phyloP scores from a whole-genome alignment of 2,113 vertebrate species.

The Callithrix jacchus region DNA sequence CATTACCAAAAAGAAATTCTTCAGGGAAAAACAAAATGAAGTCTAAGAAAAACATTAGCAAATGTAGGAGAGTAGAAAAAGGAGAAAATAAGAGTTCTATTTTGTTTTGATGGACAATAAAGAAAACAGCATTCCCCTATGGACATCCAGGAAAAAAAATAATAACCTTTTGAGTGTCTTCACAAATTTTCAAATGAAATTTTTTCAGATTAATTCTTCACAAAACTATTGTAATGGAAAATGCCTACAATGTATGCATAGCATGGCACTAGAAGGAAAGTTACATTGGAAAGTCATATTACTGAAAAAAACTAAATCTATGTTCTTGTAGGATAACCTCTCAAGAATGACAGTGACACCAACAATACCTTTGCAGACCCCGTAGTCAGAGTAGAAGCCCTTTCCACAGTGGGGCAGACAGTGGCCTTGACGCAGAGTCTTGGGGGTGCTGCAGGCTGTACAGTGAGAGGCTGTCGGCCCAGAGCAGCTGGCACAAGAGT shows the following conservation, averaged over 20 bases:
- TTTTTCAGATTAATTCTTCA: background rate
- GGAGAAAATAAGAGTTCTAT: background rate
- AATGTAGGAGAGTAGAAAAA: background rate
- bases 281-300: background rate
- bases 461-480: conserved; percentile 90
- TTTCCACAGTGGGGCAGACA: conserved; percentile 91
- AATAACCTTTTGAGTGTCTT: background rate
- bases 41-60: conserved; percentile 30
- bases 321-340: background rate
- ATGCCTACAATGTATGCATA: background rate
- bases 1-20: conserved; percentile 61
- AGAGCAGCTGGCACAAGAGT: conserved; percentile 87
- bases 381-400: conserved; percentile 86
- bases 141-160: background rate
- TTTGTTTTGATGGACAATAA: background rate
- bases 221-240: background rate
- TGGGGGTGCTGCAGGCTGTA: conserved; percentile 82
- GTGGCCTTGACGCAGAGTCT: conserved; percentile 85
- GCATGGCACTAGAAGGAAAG: background rate
- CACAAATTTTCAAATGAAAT: background rate
- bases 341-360: background rate
- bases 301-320: background rate
- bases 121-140: background rate
- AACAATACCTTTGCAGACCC: conserved; percentile 88
- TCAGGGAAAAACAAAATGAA: conserved; percentile 55